phyloP scores from a whole-genome alignment of 2,113 vertebrate genomes.

The Lasiurus cinereus region DNA sequence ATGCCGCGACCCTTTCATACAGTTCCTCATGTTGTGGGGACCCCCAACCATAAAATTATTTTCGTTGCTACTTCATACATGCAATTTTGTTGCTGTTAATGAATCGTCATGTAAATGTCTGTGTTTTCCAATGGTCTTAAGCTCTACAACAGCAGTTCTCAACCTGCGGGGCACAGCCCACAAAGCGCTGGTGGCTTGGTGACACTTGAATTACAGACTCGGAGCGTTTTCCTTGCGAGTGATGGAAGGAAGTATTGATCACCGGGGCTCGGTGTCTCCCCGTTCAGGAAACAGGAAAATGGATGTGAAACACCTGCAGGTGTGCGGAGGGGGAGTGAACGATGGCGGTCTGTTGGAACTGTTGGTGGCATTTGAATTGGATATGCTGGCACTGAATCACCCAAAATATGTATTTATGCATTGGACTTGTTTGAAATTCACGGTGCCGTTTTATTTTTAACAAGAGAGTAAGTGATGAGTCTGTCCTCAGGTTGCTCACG shows the following conservation, averaged over 20 bases:
- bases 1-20: no score
- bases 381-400: slow-evolving; percentile 82
- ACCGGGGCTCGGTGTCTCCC: slow-evolving; percentile 74
- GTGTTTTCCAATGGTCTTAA: no score
- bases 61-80: no score
- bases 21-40: no score
- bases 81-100: no score
- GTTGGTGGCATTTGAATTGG: slow-evolving; percentile 85
- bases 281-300: slow-evolving; percentile 76
- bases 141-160: no score
- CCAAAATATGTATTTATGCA: slow-evolving; percentile 88
- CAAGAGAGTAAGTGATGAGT: slow-evolving; percentile 84
- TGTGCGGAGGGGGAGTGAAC: slow-evolving; percentile 75
- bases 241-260: slow-evolving; percentile 59
- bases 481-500: slow-evolving; percentile 80
- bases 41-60: no score
- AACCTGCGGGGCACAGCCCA: neutral
- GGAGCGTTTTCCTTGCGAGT: neutral
- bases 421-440: slow-evolving; percentile 84
- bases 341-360: slow-evolving; percentile 71
- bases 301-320: slow-evolving; percentile 73
- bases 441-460: slow-evolving; percentile 85
- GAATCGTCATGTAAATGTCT: no score
- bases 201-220: neutral
- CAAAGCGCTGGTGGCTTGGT: slow-evolving; percentile 25